A percentile compares a stretch with the other conserved stretches of the same genome.
phyloP scores from a whole-genome alignment of 2,888 invertebrate species.

The Eurytoma californica region DNA sequence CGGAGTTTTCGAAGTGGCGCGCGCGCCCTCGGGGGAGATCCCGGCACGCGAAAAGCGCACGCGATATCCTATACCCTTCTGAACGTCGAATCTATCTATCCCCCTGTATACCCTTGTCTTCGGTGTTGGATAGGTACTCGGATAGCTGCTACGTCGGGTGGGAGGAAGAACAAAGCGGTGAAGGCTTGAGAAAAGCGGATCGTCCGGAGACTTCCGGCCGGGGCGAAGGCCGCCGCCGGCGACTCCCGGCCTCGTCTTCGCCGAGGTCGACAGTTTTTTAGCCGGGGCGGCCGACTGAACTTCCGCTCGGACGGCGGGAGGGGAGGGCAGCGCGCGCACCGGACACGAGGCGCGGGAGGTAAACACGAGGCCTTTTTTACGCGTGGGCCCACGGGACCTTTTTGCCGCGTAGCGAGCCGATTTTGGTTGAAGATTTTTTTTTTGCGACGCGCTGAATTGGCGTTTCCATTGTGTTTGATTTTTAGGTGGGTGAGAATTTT shows the following conservation, averaged over 20 bases:
- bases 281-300: slow-evolving; percentile 15
- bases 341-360: slow-evolving; percentile 29
- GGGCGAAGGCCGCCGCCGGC: neutral
- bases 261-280: slow-evolving; percentile 6
- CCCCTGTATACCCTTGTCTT: neutral
- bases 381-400: neutral
- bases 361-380: slow-evolving; percentile 10
- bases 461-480: too few species aligned
- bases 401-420: neutral
- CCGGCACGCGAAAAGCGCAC: neutral
- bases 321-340: slow-evolving; percentile 8
- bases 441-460: too few species aligned
- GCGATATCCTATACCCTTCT: neutral
- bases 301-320: slow-evolving; percentile 25
- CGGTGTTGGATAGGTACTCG: neutral
- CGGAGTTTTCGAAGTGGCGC: neutral
- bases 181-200: too few species aligned
- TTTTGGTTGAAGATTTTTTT: too few species aligned
- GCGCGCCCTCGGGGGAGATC: too few species aligned
- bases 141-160: neutral
- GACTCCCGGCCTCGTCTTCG: neutral
- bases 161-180: neutral
- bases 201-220: neutral
- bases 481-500: too few species aligned
- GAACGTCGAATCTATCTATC: too few species aligned